Conservation (phyloP, 2,888 invertebrate genomes). For the Carterocephalus palaemon region DNA sequence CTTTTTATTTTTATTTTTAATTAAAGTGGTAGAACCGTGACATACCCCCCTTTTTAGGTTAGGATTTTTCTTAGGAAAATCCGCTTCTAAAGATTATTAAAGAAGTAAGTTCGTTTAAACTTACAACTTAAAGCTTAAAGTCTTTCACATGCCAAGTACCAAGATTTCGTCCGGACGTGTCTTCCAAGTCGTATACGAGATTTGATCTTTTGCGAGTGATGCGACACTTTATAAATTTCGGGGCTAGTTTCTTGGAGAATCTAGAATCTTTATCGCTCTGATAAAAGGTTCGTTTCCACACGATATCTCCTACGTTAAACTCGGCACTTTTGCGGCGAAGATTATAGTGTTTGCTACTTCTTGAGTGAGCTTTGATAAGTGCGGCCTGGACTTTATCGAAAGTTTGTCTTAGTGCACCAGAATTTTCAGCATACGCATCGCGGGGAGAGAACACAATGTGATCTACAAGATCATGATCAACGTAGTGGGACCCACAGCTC, state of each 20-base stretch:
- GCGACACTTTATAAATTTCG: conserved; percentile 27
- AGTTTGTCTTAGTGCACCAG: not conserved
- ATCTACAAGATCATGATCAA: conserved; percentile 14
- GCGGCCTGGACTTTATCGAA: conserved; percentile 25
- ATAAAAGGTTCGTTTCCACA: conserved; percentile 27
- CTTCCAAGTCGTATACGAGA: conserved; percentile 27
- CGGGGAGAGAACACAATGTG: conserved; percentile 29
- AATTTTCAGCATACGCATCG: conserved; percentile 23
- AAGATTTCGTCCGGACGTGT: conserved; percentile 25
- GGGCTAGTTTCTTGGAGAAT: conserved; percentile 31
- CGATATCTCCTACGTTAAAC: conserved; percentile 29
- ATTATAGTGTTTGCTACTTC: conserved; percentile 23
- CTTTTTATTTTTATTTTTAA: no score
- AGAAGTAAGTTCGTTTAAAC: not conserved
- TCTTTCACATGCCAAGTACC: conserved; percentile 32
- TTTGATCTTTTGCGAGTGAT: conserved; percentile 25
- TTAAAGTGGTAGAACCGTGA: no score
- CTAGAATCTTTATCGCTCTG: conserved; percentile 29
- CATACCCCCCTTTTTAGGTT: not conserved
- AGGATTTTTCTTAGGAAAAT: not conserved
- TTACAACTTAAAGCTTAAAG: conserved; percentile 13
- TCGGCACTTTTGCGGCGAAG: conserved; percentile 25
- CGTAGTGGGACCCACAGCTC: conserved; percentile 26
- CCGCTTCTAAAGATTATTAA: not conserved
- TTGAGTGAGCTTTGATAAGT: conserved; percentile 18